Evolutionary conservation across 2,888 invertebrate genomes (phyloP).

Genomic region (Cynaeus angustus): DNA sequence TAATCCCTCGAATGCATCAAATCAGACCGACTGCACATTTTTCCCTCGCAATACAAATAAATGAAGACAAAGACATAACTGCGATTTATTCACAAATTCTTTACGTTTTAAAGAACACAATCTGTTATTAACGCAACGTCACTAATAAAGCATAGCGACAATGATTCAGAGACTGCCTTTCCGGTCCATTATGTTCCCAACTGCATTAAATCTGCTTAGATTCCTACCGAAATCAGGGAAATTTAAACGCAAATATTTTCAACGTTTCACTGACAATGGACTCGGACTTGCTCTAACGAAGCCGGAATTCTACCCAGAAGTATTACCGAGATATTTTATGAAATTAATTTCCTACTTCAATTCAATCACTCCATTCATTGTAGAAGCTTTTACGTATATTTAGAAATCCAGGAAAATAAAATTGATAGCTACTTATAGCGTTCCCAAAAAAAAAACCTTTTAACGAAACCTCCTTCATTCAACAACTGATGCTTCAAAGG

Average conservation of each 20-base stretch:
- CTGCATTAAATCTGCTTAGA: conserved; percentile 38
- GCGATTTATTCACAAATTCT: conserved; percentile 13
- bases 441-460: conserved; percentile 23
- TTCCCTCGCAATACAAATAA: conserved; percentile 16
- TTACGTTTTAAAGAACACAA: conserved; percentile 21
- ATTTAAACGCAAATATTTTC: conserved; percentile 34
- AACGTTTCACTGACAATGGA: conserved; percentile 8
- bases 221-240: conserved; percentile 11
- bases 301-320: not conserved
- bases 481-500: not conserved
- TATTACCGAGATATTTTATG: conserved; percentile 24
- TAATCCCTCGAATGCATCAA: conserved; percentile 43
- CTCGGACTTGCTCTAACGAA: conserved; percentile 9
- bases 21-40: conserved; percentile 35
- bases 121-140: conserved; percentile 29
- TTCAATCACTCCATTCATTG: conserved; percentile 35
- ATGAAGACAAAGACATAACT: conserved; percentile 25
- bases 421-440: conserved; percentile 18
- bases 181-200: conserved; percentile 34
- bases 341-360: conserved; percentile 34
- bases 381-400: conserved; percentile 26
- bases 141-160: conserved; percentile 26
- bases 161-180: conserved; percentile 15
- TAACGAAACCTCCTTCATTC: not conserved
- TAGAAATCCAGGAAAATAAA: conserved; percentile 25